Percentiles rank a stretch among this genome's conserved stretches.
Evolutionary conservation across 1,140 invertebrate genomes (phyloP).

Genomic region (Cotesia chilonis): DNA sequence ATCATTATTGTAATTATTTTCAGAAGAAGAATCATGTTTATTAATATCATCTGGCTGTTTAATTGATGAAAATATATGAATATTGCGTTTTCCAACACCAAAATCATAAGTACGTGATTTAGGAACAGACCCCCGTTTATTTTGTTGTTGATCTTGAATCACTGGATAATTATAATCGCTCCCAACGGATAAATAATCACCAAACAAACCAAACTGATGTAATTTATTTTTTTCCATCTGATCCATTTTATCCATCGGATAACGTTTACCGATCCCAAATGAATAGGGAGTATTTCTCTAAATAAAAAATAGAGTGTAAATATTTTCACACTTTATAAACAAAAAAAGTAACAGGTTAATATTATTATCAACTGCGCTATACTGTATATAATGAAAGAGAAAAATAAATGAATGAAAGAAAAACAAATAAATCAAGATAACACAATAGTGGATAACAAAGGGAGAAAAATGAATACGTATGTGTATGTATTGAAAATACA

Average conservation of each 20-base stretch:
- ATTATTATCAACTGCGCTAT: too few relatives aligned
- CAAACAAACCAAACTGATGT: constrained; percentile 48
- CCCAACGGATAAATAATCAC: constrained; percentile 25
- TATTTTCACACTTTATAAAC: too few relatives aligned
- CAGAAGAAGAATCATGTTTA: neutral
- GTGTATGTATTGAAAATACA: too few relatives aligned
- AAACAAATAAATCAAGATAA: neutral
- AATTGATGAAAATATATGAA: constrained; percentile 24
- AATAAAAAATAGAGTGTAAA: constrained; percentile 7
- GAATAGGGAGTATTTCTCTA: constrained; percentile 63
- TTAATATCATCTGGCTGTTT: constrained; percentile 29
- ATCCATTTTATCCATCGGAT: constrained; percentile 39
- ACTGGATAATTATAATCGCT: constrained; percentile 27
- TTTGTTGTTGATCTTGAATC: constrained; percentile 10
- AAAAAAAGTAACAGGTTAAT: too few relatives aligned
- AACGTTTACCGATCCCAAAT: constrained; percentile 70
- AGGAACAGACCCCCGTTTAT: constrained; percentile 31
- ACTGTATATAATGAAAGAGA: too few relatives aligned
- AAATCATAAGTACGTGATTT: constrained; percentile 57
- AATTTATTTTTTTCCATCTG: neutral
- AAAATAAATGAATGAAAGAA: too few relatives aligned
- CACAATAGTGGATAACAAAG: neutral
- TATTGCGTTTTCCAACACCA: constrained; percentile 62
- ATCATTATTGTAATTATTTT: neutral
- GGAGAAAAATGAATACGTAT: neutral